Evolutionary conservation across 2,888 invertebrate species (phyloP), one percentile per base, ranked within the genome.

Genomic region (Anticlea derivata): DNA sequence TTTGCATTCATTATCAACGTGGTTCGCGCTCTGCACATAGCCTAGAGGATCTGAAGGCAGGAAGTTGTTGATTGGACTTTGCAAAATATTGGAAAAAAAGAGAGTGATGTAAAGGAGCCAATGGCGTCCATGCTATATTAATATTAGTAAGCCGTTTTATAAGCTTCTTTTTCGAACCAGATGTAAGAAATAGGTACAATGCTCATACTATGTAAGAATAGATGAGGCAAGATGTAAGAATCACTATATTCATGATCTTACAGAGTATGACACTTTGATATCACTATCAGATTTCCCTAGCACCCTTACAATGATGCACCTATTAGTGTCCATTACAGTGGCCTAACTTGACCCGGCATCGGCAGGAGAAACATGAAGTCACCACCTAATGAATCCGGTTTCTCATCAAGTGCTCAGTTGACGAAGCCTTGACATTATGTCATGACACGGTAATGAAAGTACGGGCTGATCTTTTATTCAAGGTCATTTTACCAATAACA

Each of bases 351-450:
- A 56, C 56, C 50, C 24, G 48, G 13, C 27, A n/a, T n/a, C n/a
- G n/a, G n/a, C 17, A 17, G 2, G 20, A 23, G 40, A 34, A 26
- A 33, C 33, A 44, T 34, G 34, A 35, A 23, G 34, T 46, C 20
- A 48, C 24, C 26, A 13, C 26, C 27, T n/a, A n/a, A 8, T 27
- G 49, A 44, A 58, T 55, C 61, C 61, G 61, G 61, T 61, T 53
- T 52, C 37, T 50, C 38, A 6, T 24, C 35, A 47, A 50, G 12
- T 55, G 27, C 51, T 51, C 44, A 48, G 23, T 43, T 53, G 50
- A 50, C 53, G 38, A 39, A 50, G 49, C 63, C 63, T 63, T 63
- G 61, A 61, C 63, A 60, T 55, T 48, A 48, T 50, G 50, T 47
- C 38, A 50, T 38, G 31, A 29, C 11, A 30, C 54, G 56, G 56